Percentiles rank a stretch among this genome's conserved stretches.
Evolutionary conservation across 2,797 vertebrate species (phyloP).

Genomic region (Acipenser transmontanus): DNA sequence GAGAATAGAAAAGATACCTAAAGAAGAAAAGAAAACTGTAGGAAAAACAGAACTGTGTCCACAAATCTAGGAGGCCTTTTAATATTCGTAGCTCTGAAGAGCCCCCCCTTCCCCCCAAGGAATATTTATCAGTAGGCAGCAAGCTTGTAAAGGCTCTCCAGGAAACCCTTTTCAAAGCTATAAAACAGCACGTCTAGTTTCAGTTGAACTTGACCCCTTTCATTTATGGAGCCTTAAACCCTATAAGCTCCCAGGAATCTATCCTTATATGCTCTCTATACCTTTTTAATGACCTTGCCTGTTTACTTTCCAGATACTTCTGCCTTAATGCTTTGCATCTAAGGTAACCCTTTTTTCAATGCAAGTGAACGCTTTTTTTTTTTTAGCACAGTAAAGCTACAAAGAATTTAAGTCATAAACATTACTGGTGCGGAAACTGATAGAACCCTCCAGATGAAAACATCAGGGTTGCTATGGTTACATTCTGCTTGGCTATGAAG

Average conservation of each 20-base stretch:
- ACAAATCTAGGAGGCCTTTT: too few species aligned
- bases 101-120: too few species aligned
- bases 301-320: not conserved
- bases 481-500: not conserved
- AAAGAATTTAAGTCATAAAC: not conserved
- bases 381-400: not conserved
- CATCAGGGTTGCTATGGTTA: conserved; percentile 1
- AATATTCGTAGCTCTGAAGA: too few species aligned
- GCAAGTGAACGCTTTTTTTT: not conserved
- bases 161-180: not conserved
- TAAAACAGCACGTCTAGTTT: not conserved
- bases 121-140: too few species aligned
- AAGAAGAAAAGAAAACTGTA: too few species aligned
- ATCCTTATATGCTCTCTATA: not conserved
- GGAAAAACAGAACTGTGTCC: too few species aligned
- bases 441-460: not conserved
- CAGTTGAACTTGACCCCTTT: not conserved
- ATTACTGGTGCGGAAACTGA: not conserved
- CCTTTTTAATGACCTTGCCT: not conserved
- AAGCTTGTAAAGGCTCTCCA: not conserved
- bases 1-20: too few species aligned
- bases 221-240: not conserved
- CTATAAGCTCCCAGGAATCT: not conserved
- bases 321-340: not conserved
- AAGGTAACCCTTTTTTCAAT: not conserved